Percentiles rank a stretch among this genome's conserved stretches.
These are phyloP conservation scores for Dolomedes plantarius DNA, from an alignment of 2,888 invertebrate species.

Conservation along the genomic window DNA sequence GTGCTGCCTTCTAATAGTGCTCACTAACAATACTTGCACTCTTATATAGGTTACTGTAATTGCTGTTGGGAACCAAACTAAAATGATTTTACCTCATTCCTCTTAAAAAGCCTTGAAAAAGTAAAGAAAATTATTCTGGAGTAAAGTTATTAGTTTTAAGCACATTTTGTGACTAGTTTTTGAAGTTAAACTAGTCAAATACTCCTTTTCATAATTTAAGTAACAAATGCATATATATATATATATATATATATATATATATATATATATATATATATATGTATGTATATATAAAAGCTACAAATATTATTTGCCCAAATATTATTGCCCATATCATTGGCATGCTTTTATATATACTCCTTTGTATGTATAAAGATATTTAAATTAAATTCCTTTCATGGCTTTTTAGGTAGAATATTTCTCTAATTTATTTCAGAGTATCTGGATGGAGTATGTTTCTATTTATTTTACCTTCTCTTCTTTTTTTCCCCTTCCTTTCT, in stretches of 20 bases:
- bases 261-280: too few species aligned
- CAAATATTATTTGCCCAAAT: too few species aligned
- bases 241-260: too few species aligned
- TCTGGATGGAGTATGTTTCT: neutral
- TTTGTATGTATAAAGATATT: neutral
- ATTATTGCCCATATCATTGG: too few species aligned
- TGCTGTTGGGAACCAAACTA: slow-evolving; percentile 19
- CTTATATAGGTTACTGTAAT: slow-evolving; percentile 20
- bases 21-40: slow-evolving; percentile 30
- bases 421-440: slow-evolving; percentile 8
- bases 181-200: too few species aligned
- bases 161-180: too few species aligned
- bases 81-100: slow-evolving; percentile 9
- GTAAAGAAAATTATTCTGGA: too few species aligned
- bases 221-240: too few species aligned
- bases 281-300: too few species aligned
- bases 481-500: neutral
- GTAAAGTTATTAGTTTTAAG: too few species aligned
- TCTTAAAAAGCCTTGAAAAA: slow-evolving; percentile 13
- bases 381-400: neutral
- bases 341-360: too few species aligned
- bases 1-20: neutral
- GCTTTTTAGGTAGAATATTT: slow-evolving; percentile 19
- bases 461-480: neutral
- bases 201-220: too few species aligned